These are phyloP conservation scores for western clawed frog (Xenopus tropicalis) DNA, from an alignment of 2,113 vertebrate genomes.

Conservation along the genomic window UCB_Xtro_10.0 CM004444.2:140865501-140866000, in stretches of 20 bases:
- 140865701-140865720: neutral
- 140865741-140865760: neutral
- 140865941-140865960: neutral
- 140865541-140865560: too few relatives aligned
- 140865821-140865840: conserved; percentile 8
- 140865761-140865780: neutral
- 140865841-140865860: conserved; percentile 7
- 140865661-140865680: neutral
- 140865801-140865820: conserved; percentile 15
- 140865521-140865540: too few relatives aligned
- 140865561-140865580: too few relatives aligned
- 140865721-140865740: neutral
- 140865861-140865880: conserved; percentile 2
- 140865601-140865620: too few relatives aligned
- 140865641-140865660: neutral
- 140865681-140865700: neutral
- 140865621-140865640: too few relatives aligned
- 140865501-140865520: too few relatives aligned
- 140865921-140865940: neutral
- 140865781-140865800: conserved; percentile 34
- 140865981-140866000: neutral
- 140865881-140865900: neutral
- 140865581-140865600: too few relatives aligned
- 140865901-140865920: conserved; percentile 1
- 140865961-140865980: neutral